Conservation (phyloP, 2,888 invertebrate genomes). For the Onthophagus sagittarius region DNA sequence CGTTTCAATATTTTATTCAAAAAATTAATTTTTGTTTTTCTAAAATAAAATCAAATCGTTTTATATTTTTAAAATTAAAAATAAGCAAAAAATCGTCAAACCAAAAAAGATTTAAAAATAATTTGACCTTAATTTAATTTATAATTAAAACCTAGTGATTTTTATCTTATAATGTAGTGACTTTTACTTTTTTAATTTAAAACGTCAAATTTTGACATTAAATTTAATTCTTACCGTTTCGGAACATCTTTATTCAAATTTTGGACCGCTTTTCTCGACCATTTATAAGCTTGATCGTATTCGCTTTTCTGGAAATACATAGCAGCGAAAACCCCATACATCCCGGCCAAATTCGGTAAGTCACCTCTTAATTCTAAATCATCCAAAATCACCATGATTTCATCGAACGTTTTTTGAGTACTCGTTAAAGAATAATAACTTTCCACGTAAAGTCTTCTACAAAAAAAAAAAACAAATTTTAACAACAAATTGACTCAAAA, state of each 20-base stretch:
- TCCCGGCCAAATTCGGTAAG: slow-evolving; percentile 59
- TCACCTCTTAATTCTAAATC: slow-evolving; percentile 50
- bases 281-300: slow-evolving; percentile 72
- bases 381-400: slow-evolving; percentile 54
- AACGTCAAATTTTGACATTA: too few species aligned
- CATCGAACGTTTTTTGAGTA: slow-evolving; percentile 68
- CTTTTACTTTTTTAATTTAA: too few species aligned
- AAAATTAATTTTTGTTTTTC: too few species aligned
- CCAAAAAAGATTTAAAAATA: too few species aligned
- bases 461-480: slow-evolving; percentile 4
- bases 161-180: too few species aligned
- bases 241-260: slow-evolving; percentile 63
- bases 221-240: slow-evolving; percentile 49
- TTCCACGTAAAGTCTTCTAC: slow-evolving; percentile 78
- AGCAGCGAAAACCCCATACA: slow-evolving; percentile 79
- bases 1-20: too few species aligned
- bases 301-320: slow-evolving; percentile 81
- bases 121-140: too few species aligned
- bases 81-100: too few species aligned
- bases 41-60: too few species aligned
- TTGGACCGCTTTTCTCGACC: slow-evolving; percentile 73
- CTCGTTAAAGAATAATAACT: slow-evolving; percentile 75
- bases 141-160: too few species aligned
- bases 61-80: too few species aligned
- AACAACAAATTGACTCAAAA: neutral